These are phyloP conservation scores for Drosophila nasuta DNA, from an alignment of 1,140 invertebrate species.

Conservation along the genomic window DNA sequence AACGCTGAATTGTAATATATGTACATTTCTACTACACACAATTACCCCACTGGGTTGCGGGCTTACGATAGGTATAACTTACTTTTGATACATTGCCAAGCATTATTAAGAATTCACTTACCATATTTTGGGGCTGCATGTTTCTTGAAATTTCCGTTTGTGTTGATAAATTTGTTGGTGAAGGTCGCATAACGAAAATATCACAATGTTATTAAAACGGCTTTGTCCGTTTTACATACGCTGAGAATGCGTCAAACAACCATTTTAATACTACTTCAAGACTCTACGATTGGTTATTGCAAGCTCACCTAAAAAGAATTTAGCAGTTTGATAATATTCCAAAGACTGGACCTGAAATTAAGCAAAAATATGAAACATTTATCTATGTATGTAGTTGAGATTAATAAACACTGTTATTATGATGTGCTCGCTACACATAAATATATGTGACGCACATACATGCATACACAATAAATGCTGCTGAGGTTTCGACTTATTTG, in stretches of 20 bases:
- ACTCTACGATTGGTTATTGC: background rate
- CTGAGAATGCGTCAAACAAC: slow-evolving; percentile 62
- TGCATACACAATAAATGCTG: too few species aligned
- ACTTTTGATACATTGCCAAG: background rate
- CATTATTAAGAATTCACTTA: slow-evolving; percentile 35
- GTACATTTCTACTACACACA: too few species aligned
- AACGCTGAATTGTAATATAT: too few species aligned
- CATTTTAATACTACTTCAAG: slow-evolving; percentile 52
- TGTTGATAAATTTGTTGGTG: slow-evolving; percentile 55
- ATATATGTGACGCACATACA: too few species aligned
- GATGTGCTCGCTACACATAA: too few species aligned
- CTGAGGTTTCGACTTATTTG: too few species aligned
- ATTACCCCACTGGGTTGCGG: too few species aligned
- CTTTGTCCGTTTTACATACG: slow-evolving; percentile 36
- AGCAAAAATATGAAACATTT: too few species aligned
- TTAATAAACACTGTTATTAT: too few species aligned
- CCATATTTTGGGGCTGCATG: too few species aligned
- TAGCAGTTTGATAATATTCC: slow-evolving; percentile 4
- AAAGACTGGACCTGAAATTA: slow-evolving; percentile 14
- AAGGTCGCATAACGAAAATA: slow-evolving; percentile 72
- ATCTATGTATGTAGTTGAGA: too few species aligned
- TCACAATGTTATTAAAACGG: slow-evolving; percentile 53
- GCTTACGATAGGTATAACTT: too few species aligned
- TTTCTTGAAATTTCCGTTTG: slow-evolving; percentile 66
- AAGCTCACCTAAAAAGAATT: slow-evolving; percentile 31